Evolutionary conservation across 2,797 vertebrate genomes (phyloP).

Genomic region (Coluber constrictor): DNA sequence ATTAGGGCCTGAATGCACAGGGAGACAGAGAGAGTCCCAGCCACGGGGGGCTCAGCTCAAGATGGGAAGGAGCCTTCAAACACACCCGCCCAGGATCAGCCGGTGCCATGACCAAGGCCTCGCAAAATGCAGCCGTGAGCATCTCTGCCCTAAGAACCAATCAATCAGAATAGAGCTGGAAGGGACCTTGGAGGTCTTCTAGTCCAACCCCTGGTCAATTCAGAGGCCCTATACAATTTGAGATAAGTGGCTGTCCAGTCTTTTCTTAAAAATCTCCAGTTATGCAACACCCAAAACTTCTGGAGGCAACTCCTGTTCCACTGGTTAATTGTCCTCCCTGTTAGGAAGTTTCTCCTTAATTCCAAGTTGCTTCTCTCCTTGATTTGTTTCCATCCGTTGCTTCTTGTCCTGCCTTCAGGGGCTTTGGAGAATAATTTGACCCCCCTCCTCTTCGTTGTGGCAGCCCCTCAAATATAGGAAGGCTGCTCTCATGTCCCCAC

Average conservation of each 20-base stretch:
- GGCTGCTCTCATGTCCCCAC: too few relatives aligned
- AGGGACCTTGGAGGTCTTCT: not conserved
- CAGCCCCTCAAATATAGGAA: too few relatives aligned
- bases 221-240: rapidly evolving
- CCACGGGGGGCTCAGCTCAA: constrained; percentile 58
- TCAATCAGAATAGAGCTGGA: not conserved
- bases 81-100: not conserved
- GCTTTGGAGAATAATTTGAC: too few relatives aligned
- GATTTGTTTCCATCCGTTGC: too few relatives aligned
- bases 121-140: not conserved
- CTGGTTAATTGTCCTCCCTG: not conserved
- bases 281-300: not conserved
- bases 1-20: constrained; percentile 79
- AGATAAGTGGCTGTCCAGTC: not conserved
- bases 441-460: too few relatives aligned
- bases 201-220: not conserved
- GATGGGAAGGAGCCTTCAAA: not conserved
- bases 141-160: not conserved
- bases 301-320: rapidly evolving
- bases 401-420: too few relatives aligned
- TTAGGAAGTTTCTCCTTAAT: not conserved
- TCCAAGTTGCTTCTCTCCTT: not conserved
- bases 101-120: not conserved
- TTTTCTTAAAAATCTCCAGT: not conserved
- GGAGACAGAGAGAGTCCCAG: constrained; percentile 65